phyloP scores from a whole-genome alignment of 23 tunicate species.

The Trididemnum clinides region DNA sequence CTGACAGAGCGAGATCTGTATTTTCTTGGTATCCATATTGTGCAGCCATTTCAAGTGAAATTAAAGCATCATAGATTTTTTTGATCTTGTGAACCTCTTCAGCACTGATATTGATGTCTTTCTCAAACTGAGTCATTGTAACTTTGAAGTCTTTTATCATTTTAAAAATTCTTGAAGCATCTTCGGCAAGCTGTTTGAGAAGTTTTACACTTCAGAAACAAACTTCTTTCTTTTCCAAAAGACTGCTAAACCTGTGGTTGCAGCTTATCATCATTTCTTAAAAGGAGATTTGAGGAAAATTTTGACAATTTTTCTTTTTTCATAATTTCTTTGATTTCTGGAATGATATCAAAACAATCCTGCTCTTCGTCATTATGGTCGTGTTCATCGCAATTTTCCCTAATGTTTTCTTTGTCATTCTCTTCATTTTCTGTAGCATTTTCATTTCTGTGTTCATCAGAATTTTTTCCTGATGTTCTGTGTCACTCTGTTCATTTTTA shows the following conservation, averaged over 20 bases:
- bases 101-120: background rate
- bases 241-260: no score
- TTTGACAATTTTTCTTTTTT: background rate
- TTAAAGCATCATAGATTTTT: background rate
- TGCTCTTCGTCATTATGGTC: background rate
- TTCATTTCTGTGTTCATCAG: background rate
- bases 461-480: background rate
- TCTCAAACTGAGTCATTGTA: background rate
- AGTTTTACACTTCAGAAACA: background rate
- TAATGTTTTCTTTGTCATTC: no score
- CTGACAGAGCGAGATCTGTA: background rate
- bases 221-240: no score
- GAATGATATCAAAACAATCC: background rate
- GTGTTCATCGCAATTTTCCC: background rate
- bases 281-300: background rate
- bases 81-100: background rate
- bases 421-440: no score
- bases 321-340: no score
- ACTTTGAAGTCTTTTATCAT: background rate
- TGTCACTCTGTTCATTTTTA: background rate
- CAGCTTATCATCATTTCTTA: background rate
- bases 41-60: background rate
- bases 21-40: background rate
- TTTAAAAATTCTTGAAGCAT: background rate
- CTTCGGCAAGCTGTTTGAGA: background rate